Conservation (phyloP, 2,888 invertebrate species). For the Thelaira solivaga region DNA sequence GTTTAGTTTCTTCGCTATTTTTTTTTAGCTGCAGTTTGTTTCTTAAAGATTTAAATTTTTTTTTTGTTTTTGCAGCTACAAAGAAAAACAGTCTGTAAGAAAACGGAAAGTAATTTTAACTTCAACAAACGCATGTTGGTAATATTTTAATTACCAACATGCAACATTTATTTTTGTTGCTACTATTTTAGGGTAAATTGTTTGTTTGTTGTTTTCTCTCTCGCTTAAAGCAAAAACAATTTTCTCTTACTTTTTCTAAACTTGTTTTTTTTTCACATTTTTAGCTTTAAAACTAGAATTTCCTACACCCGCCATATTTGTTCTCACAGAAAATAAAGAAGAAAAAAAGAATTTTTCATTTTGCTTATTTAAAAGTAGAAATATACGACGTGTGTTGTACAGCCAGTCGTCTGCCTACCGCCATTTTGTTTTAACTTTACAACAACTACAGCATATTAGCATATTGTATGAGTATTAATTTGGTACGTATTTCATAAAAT, state of each 20-base stretch:
- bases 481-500: no score
- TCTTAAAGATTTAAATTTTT: slow-evolving; percentile 33
- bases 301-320: slow-evolving; percentile 55
- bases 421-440: slow-evolving; percentile 52
- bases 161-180: slow-evolving; percentile 46
- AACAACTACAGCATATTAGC: slow-evolving; percentile 27
- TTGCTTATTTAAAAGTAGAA: slow-evolving; percentile 22
- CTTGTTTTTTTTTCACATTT: neutral
- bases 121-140: slow-evolving; percentile 66
- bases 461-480: slow-evolving; percentile 24
- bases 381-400: no score
- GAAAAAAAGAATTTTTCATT: no score
- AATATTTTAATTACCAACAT: slow-evolving; percentile 69
- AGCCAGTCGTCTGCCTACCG: slow-evolving; percentile 44
- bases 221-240: no score
- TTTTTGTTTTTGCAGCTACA: no score
- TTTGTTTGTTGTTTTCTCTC: no score
- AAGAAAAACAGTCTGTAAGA: slow-evolving; percentile 16
- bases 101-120: slow-evolving; percentile 66
- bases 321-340: slow-evolving; percentile 8
- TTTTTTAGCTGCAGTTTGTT: neutral
- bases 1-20: neutral
- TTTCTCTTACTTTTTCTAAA: no score
- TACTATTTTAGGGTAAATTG: neutral
- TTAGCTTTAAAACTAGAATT: slow-evolving; percentile 29